Conservation (phyloP, 2,888 invertebrate genomes). For the Caenorhabditis parvicauda region DNA sequence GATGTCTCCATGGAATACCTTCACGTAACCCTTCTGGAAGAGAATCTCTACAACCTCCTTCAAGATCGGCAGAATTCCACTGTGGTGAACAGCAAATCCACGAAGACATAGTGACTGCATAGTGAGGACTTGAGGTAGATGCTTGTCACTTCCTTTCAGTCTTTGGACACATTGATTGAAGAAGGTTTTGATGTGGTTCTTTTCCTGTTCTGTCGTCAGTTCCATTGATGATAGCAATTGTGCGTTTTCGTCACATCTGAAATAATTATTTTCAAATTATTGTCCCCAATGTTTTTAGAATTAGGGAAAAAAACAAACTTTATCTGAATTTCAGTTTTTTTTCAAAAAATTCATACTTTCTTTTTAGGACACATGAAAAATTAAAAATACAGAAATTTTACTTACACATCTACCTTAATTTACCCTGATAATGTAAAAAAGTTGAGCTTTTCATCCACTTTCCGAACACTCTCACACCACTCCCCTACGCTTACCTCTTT, state of each 20-base stretch:
- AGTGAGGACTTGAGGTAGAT: conserved; percentile 78
- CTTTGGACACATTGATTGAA: conserved; percentile 80
- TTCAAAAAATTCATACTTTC: no score
- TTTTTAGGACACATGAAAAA: no score
- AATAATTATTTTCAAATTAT: not conserved
- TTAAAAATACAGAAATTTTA: no score
- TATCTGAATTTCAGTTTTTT: no score
- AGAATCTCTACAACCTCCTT: conserved; percentile 98
- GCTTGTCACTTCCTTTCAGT: conserved; percentile 81
- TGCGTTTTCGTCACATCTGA: conserved; percentile 77
- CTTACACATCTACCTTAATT: no score
- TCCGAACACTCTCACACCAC: not conserved
- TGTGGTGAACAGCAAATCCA: conserved; percentile 96
- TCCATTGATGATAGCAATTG: conserved; percentile 70
- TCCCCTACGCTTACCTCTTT: conserved; percentile 63
- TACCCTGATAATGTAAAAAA: no score
- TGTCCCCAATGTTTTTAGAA: no score
- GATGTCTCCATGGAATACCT: conserved; percentile 65
- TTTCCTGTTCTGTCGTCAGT: conserved; percentile 80
- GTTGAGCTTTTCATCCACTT: no score
- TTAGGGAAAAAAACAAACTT: no score
- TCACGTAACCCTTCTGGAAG: conserved; percentile 88
- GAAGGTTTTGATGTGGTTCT: conserved; percentile 78
- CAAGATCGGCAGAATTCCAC: conserved; percentile 93
- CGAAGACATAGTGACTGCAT: conserved; percentile 71